phyloP scores from a whole-genome alignment of 2,113 vertebrate species.

The Blennius ocellaris region DNA sequence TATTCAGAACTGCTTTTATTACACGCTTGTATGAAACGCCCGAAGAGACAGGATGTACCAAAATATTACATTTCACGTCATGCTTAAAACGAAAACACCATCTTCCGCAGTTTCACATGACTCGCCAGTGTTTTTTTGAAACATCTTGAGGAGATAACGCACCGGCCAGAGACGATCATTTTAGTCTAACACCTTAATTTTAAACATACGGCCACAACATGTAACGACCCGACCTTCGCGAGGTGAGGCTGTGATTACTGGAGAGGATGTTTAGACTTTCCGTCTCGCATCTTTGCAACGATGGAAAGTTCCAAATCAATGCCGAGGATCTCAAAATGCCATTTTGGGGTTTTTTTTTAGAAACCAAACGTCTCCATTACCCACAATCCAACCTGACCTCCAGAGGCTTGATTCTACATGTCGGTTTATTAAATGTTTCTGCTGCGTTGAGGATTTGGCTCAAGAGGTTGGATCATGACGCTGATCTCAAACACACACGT shows the following conservation, averaged over 20 bases:
- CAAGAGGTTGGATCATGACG: too few species aligned
- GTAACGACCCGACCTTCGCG: slow-evolving; percentile 26
- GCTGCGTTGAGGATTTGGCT: too few species aligned
- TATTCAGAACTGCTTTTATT: slow-evolving; percentile 62
- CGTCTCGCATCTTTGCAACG: background rate
- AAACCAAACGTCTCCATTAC: background rate
- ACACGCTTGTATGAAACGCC: slow-evolving; percentile 61
- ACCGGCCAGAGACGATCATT: slow-evolving; percentile 45
- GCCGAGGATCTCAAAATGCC: too few species aligned
- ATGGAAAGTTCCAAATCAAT: too few species aligned
- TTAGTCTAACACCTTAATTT: slow-evolving; percentile 57
- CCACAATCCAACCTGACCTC: background rate
- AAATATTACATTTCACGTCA: slow-evolving; percentile 40
- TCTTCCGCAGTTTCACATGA: slow-evolving; percentile 37
- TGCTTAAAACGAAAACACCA: slow-evolving; percentile 13
- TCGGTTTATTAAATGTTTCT: background rate
- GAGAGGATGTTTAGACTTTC: slow-evolving; percentile 19
- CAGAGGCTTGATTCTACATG: too few species aligned
- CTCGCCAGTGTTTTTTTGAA: slow-evolving; percentile 34
- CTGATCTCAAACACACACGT: too few species aligned
- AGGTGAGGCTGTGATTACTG: slow-evolving; percentile 41
- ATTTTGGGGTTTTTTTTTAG: background rate
- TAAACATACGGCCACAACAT: slow-evolving; percentile 22
- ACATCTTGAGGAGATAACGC: slow-evolving; percentile 33
- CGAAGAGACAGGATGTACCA: slow-evolving; percentile 42